Evolutionary conservation across 1,140 invertebrate genomes (phyloP).

Genomic region (Drosophila malerkotliana): DNA sequence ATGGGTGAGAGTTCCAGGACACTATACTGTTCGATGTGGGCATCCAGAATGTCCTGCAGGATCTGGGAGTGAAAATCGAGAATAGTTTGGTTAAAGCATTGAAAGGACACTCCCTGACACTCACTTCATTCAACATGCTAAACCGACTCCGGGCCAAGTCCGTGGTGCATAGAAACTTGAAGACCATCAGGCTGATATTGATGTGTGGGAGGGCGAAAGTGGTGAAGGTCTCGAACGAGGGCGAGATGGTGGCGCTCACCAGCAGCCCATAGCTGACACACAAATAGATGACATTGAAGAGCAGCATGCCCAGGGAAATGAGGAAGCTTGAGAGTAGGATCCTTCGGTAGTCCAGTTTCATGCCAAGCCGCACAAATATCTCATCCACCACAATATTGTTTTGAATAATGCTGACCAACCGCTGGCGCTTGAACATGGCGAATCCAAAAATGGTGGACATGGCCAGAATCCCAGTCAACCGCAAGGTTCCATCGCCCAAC

Average conservation of each 20-base stretch:
- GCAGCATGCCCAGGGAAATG: slow-evolving; percentile 73
- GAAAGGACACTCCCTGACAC: neutral
- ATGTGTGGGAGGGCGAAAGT: slow-evolving; percentile 79
- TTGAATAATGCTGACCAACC: slow-evolving; percentile 69
- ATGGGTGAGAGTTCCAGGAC: slow-evolving; percentile 72
- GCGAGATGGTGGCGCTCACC: slow-evolving; percentile 67
- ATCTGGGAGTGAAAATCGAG: slow-evolving; percentile 36
- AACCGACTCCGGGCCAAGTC: slow-evolving; percentile 75
- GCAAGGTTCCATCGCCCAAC: slow-evolving; percentile 68
- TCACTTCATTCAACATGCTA: slow-evolving; percentile 77
- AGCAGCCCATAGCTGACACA: slow-evolving; percentile 75
- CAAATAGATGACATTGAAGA: slow-evolving; percentile 76
- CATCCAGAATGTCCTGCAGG: slow-evolving; percentile 74
- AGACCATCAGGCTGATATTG: slow-evolving; percentile 79
- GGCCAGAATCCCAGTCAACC: slow-evolving; percentile 75
- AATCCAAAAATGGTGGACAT: slow-evolving; percentile 79
- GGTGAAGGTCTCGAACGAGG: slow-evolving; percentile 78
- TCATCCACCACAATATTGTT: slow-evolving; percentile 76
- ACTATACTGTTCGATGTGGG: slow-evolving; percentile 64
- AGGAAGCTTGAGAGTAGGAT: slow-evolving; percentile 65
- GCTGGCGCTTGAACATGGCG: slow-evolving; percentile 70
- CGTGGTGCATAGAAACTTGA: slow-evolving; percentile 78
- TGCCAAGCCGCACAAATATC: slow-evolving; percentile 72
- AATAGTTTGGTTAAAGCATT: neutral
- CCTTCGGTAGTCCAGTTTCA: slow-evolving; percentile 72